These are phyloP conservation scores for Synodontis membranacea DNA, from an alignment of 2,113 vertebrate species.

Conservation along the genomic window DNA sequence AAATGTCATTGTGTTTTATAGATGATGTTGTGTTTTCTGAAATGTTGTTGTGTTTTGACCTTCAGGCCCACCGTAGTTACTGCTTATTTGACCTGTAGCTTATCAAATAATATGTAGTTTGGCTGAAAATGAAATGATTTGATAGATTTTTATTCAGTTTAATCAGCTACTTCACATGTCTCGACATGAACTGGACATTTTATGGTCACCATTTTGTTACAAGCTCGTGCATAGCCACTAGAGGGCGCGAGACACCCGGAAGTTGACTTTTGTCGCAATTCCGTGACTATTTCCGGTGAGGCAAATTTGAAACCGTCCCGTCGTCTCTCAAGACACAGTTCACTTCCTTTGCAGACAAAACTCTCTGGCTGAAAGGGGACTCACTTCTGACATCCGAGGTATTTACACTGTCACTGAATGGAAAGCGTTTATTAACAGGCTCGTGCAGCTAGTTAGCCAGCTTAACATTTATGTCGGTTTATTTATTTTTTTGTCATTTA, in stretches of 20 bases:
- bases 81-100: too few species aligned
- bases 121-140: too few species aligned
- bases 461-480: background rate
- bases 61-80: too few species aligned
- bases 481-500: background rate
- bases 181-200: too few species aligned
- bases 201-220: too few species aligned
- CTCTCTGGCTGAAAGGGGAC: background rate
- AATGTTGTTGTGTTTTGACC: too few species aligned
- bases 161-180: too few species aligned
- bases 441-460: background rate
- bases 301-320: slow-evolving; percentile 15
- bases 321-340: too few species aligned
- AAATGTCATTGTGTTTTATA: too few species aligned
- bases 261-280: background rate
- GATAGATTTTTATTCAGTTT: too few species aligned
- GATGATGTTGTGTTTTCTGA: too few species aligned
- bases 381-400: background rate
- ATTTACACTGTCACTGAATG: background rate
- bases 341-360: background rate
- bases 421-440: background rate
- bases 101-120: too few species aligned
- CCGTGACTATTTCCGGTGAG: slow-evolving; percentile 22
- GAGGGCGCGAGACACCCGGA: background rate
- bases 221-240: background rate